Evolutionary conservation across 2,888 invertebrate species (phyloP).

Genomic region (Bombylius major): DNA sequence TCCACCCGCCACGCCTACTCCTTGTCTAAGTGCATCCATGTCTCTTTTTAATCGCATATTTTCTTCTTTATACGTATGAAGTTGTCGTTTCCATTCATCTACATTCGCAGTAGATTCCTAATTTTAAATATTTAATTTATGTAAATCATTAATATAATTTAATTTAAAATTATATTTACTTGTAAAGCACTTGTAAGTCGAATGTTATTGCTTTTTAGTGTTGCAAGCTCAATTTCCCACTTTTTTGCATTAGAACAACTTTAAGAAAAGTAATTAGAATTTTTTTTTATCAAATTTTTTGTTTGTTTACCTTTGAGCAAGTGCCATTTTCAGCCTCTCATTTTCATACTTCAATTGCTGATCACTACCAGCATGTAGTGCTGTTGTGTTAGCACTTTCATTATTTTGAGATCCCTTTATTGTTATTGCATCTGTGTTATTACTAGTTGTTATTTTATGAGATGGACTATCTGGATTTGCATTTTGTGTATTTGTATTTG

Average conservation of each 20-base stretch:
- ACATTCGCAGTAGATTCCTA: slow-evolving; percentile 88
- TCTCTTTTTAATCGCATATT: slow-evolving; percentile 70
- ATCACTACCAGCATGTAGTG: slow-evolving; percentile 34
- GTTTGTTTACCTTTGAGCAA: slow-evolving; percentile 74
- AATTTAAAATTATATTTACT: slow-evolving; percentile 19
- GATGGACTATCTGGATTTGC: slow-evolving; percentile 37
- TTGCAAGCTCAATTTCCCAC: slow-evolving; percentile 94
- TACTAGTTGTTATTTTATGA: slow-evolving; percentile 28
- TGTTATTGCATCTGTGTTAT: slow-evolving; percentile 15
- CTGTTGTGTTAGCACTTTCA: slow-evolving; percentile 28
- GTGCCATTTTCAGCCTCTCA: slow-evolving; percentile 85
- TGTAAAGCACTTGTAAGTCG: slow-evolving; percentile 90
- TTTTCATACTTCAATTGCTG: slow-evolving; percentile 95
- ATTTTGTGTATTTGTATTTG: slow-evolving; percentile 43
- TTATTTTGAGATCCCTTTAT: slow-evolving; percentile 22
- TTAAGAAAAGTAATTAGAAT: slow-evolving; percentile 20
- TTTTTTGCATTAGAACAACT: slow-evolving; percentile 97
- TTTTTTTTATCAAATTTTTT: not conserved
- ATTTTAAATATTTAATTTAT: not conserved
- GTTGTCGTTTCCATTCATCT: slow-evolving; percentile 95
- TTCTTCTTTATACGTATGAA: slow-evolving; percentile 85
- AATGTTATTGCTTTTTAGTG: slow-evolving; percentile 90
- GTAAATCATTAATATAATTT: not conserved
- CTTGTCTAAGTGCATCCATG: slow-evolving; percentile 57
- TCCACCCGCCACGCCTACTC: slow-evolving; percentile 39